Base-by-base conservation (phyloP, 2,113 vertebrate species). In the Hydropotes inermis region DNA sequence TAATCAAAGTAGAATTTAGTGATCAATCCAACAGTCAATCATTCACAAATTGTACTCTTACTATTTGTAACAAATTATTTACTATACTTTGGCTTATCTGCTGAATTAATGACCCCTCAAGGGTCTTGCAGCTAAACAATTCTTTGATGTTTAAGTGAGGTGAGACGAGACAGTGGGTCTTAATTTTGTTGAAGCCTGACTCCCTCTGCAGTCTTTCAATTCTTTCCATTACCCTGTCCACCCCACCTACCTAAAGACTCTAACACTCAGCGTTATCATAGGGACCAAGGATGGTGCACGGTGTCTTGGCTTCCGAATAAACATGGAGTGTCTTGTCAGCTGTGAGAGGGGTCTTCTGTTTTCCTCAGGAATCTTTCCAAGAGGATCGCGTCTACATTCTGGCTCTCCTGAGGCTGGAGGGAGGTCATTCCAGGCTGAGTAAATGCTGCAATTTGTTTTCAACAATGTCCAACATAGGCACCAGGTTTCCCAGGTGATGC, bases 1-100 rank as follows among this genome's bases (percentile, higher is more conserved):
- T 74, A 13, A 74, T 13, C 9, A 11, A 58, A 74, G n/a, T 39
- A 39, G 84, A 64, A 85, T 95, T 91, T 79, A 82, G 74, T 50
- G 45, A 82, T 57, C 13, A 55, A 67, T 55, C 57, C 55, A 25
- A 33, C 78, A 86, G 43, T 60, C 33, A 89, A 16, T 93, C 25
- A 86, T 58, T 93, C 82, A 91, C 67, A 91, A 97, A 85, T 11
- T 88, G 30, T 23, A 87, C 45, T 96, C 33, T 87, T 57, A 85
- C 30, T 86, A 94, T 54, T 89, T 94, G 47, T 82, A 92, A 45
- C 64, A 86, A 58, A 92, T 84, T 76, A 54, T 60, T 91, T 87
- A 89, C 70, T 87, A 83, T 5, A 58, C 28, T 64, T 89, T 91
- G 76, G 21, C 81, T 89, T 36, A 91, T 50, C 87, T 91, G 58